Evolutionary conservation across 2,888 invertebrate genomes (phyloP), one percentile per base, ranked within the genome.

Genomic region (Meganola albula): DNA sequence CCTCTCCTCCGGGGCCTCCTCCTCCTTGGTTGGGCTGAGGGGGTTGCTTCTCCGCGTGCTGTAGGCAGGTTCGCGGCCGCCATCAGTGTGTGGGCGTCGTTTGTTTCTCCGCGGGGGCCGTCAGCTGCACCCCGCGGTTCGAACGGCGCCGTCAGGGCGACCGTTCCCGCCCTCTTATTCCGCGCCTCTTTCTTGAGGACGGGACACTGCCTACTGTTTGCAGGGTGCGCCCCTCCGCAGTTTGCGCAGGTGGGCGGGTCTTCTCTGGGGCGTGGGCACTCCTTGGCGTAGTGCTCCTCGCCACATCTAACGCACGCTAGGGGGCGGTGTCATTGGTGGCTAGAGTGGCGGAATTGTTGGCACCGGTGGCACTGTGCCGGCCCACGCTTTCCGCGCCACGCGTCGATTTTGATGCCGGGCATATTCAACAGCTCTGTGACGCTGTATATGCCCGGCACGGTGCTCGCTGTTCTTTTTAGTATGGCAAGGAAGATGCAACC

Each of bases 321-420:
- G 1, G 27, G 25, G 1, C 40, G 10, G 27, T 40, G 40, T 31
- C 42, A 48, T 10, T 34, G 26, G 2, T 31, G 22, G 1, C 31
- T 37, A 2, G 40, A 35, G 26, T 41, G 48, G 6, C 45, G 10
- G 8, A 48, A 51, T 0, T 24, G 13, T 8, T 51, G 46, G 33
- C 48, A 45, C 1, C 46, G 13, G 27, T 52, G 53, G 12, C 48
- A 52, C 3, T 51, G 40, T 0, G 44, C 31, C 0, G 34, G 27
- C 3, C 34, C 37, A 5, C 18, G 32, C 5, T 34, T 39, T 1
- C 43, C 30, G 0, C 39, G 34, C 46, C 42, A 46, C 4, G 33
- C 28, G 8, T 47, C 44, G 0, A 50, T 34, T 1, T 16, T 34
- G 1, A 46, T 22, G 2, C 36, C 34, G 5, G 37, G 40, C 34